A percentile compares a stretch with the other conserved stretches of the same genome.
Conservation (phyloP, 1,140 invertebrate species). For the Drosophila funebris region DNA sequence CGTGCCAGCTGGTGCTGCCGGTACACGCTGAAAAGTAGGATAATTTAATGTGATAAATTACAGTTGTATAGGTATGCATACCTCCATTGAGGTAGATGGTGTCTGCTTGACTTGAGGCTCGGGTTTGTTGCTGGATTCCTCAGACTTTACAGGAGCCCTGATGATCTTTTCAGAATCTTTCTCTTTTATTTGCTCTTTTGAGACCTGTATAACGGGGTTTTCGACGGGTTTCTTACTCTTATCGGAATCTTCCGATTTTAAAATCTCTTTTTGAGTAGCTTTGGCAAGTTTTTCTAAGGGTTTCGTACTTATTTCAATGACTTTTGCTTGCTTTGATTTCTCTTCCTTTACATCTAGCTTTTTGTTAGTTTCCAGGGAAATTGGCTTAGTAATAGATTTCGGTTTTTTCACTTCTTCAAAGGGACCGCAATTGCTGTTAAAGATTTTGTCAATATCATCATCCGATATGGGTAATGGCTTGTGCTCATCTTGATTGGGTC, state of each 20-base stretch:
- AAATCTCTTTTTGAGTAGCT: background rate
- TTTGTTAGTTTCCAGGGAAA: background rate
- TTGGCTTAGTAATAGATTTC: background rate
- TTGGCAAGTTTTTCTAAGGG: background rate
- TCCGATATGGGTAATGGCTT: constrained; percentile 73
- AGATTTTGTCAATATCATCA: constrained; percentile 80
- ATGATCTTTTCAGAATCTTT: background rate
- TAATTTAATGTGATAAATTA: background rate
- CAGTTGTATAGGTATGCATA: background rate
- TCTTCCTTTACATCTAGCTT: constrained; percentile 2
- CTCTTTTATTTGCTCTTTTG: background rate
- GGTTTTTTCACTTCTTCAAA: constrained; percentile 65
- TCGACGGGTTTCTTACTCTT: background rate
- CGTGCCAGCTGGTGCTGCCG: constrained; percentile 59
- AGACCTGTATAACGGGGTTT: background rate
- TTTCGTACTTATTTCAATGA: background rate
- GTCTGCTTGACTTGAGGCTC: background rate
- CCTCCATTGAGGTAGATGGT: constrained; percentile 10
- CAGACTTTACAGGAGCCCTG: background rate
- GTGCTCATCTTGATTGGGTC: constrained; percentile 40
- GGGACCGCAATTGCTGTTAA: constrained; percentile 73
- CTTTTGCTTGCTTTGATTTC: constrained; percentile 7
- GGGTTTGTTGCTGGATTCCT: background rate
- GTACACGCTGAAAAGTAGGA: constrained; percentile 46
- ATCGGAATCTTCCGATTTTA: background rate